Evolutionary conservation across 2,113 vertebrate genomes (phyloP).

Genomic region (Aramus guarauna): DNA sequence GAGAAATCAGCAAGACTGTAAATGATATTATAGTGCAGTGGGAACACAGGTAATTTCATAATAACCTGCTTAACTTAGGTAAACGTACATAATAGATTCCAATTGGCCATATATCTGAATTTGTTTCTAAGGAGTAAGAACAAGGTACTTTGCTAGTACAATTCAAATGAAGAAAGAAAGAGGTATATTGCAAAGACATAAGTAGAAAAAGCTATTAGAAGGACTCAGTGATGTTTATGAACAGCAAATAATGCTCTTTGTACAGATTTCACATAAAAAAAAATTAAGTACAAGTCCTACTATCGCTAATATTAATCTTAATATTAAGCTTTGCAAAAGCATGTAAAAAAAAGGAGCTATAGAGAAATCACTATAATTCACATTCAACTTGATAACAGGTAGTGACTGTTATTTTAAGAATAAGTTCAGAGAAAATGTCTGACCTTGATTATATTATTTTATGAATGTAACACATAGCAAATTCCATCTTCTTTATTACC

Average conservation of each 20-base stretch:
- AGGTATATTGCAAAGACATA: neutral
- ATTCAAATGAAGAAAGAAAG: neutral
- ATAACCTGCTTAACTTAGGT: conserved; percentile 10
- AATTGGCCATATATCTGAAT: neutral
- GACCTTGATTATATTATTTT: neutral
- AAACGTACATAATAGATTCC: neutral
- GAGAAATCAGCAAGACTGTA: neutral
- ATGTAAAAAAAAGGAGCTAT: neutral
- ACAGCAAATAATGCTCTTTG: neutral
- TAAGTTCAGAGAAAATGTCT: neutral
- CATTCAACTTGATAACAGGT: neutral
- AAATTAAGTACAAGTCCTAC: neutral
- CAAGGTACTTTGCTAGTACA: neutral
- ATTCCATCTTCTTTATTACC: neutral
- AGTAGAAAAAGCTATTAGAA: neutral
- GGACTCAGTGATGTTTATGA: neutral
- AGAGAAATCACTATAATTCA: neutral
- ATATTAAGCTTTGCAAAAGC: neutral
- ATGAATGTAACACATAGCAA: neutral
- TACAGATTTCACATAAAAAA: neutral
- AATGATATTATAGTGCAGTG: neutral
- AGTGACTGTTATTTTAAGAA: neutral
- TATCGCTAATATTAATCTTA: neutral
- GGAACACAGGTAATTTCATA: conserved; percentile 26
- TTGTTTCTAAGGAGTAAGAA: neutral